These are phyloP conservation scores for Osmerus eperlanus DNA, from an alignment of 2,113 vertebrate species.

Conservation along the genomic window DNA sequence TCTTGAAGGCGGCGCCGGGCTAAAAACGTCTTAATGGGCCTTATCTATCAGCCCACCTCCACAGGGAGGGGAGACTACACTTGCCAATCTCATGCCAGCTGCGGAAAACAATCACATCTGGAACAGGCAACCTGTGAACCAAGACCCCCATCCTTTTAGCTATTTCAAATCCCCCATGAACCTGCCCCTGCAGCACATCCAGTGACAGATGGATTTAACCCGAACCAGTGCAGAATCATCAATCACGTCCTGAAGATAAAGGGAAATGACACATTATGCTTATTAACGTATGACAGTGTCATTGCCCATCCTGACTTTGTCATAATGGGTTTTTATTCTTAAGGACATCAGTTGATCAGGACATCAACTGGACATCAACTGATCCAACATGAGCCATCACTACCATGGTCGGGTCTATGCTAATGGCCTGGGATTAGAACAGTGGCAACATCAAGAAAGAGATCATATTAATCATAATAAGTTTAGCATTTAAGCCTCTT, in stretches of 20 bases:
- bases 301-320: conserved; percentile 3
- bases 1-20: conserved; percentile 16
- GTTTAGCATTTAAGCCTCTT: neutral
- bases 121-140: too few relatives aligned
- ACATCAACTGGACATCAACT: neutral
- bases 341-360: neutral
- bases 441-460: neutral
- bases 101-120: conserved; percentile 5
- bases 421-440: neutral
- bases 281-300: conserved; percentile 14
- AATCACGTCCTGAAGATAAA: conserved; percentile 30
- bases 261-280: conserved; percentile 22
- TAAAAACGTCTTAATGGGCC: conserved; percentile 36
- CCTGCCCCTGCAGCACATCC: neutral
- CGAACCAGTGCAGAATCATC: conserved; percentile 21
- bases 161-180: neutral
- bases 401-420: neutral
- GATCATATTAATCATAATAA: neutral
- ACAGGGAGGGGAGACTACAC: neutral
- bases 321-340: conserved; percentile 8
- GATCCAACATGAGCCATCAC: neutral
- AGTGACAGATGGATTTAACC: neutral
- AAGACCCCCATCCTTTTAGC: neutral
- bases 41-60: conserved; percentile 27
- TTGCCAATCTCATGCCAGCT: conserved; percentile 12